Conservation (phyloP, 2,888 invertebrate species). For the Mechanitis messenoides region DNA sequence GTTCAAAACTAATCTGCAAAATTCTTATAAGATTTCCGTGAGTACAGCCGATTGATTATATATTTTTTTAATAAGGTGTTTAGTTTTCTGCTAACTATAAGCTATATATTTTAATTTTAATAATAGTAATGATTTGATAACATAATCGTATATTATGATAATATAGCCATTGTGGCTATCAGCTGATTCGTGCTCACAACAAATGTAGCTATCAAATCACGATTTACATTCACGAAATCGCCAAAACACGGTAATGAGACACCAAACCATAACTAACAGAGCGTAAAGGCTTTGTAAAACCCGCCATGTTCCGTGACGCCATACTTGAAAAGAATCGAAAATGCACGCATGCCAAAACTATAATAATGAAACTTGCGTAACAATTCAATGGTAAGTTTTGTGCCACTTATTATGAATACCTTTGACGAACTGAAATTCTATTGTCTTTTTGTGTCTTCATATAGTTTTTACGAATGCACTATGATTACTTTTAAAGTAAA, state of each 20-base stretch:
- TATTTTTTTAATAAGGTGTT: too few relatives aligned
- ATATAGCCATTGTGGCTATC: background rate
- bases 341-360: slow-evolving; percentile 20
- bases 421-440: background rate
- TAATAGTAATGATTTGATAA: background rate
- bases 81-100: too few relatives aligned
- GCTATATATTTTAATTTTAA: background rate
- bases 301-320: slow-evolving; percentile 46
- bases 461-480: background rate
- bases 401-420: background rate
- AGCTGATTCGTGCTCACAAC: slow-evolving; percentile 8
- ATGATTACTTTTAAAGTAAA: background rate
- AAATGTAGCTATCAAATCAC: slow-evolving; percentile 30
- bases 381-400: slow-evolving; percentile 1
- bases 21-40: background rate
- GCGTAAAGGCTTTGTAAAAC: slow-evolving; percentile 54
- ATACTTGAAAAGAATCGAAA: slow-evolving; percentile 21
- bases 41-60: too few relatives aligned
- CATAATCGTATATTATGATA: background rate
- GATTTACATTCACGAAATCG: slow-evolving; percentile 39
- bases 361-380: slow-evolving; percentile 13
- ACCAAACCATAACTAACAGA: slow-evolving; percentile 32
- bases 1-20: background rate
- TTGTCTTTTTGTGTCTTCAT: background rate
- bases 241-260: slow-evolving; percentile 46